Evolutionary conservation across 37 sponge, comb jelly and placozoan species (phyloP), one percentile per base, ranked within the genome.

Genomic region (Geodia barretti): DNA sequence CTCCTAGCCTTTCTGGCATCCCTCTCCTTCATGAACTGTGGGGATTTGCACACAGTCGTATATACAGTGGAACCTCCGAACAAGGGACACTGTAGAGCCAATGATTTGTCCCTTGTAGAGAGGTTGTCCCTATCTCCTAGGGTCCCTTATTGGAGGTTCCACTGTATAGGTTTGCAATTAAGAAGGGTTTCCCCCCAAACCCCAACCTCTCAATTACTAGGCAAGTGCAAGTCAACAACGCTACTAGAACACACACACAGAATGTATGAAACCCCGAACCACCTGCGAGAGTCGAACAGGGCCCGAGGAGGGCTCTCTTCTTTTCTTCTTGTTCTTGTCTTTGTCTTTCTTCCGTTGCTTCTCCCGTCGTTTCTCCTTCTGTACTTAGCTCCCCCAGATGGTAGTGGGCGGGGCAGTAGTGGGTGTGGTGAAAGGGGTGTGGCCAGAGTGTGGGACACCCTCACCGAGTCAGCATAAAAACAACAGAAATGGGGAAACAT

Each of bases 21-120:
- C 3, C 79, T 28, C 47, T 86, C 73, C 30, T 70, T 70, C 82
- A 81, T 81, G 73, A 43, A 81, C 82, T 81, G 71, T n/a, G 14
- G 33, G 33, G 7, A 32, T 5, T 34, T 32, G 33, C 14, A 66
- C 31, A 0, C 29, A 66, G 20, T 20, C 14, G n/a, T n/a, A n/a
- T n/a, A n/a, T n/a, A n/a, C n/a, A n/a, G n/a, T n/a, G n/a, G n/a
- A n/a, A n/a, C n/a, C n/a, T n/a, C n/a, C n/a, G n/a, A n/a, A n/a
- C n/a, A n/a, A n/a, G n/a, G n/a, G n/a, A n/a, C n/a, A n/a, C n/a
- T n/a, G n/a, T n/a, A n/a, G n/a, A n/a, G n/a, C n/a, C n/a, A n/a
- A n/a, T n/a, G n/a, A n/a, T n/a, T n/a, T n/a, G n/a, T n/a, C n/a
- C n/a, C n/a, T n/a, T n/a, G n/a, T n/a, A n/a, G n/a, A n/a, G n/a